phyloP scores from a whole-genome alignment of 2,797 vertebrate species.

The Sebastes matsubarae region DNA sequence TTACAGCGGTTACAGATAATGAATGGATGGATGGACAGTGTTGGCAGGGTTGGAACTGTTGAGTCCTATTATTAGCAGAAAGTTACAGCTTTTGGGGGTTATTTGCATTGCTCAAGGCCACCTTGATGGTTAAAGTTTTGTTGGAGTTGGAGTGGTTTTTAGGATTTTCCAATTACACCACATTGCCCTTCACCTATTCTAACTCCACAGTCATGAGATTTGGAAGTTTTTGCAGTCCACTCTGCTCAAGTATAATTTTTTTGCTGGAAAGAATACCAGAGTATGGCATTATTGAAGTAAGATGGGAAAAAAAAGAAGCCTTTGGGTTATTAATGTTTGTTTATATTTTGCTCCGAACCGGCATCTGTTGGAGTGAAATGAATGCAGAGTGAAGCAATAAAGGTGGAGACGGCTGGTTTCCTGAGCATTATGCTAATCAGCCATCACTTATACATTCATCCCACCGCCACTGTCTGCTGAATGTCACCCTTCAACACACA shows the following conservation, averaged over 20 bases:
- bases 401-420: conserved; percentile 59
- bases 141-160: neutral
- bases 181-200: neutral
- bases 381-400: conserved; percentile 77
- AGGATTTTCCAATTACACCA: neutral
- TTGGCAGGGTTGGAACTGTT: neutral
- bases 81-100: neutral
- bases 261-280: conserved; percentile 48
- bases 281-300: conserved; percentile 63
- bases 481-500: conserved; percentile 38
- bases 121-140: neutral
- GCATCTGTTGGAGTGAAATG: conserved; percentile 61
- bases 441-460: conserved; percentile 70
- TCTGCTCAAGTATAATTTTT: conserved; percentile 35
- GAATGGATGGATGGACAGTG: neutral
- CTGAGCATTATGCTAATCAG: conserved; percentile 72
- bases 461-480: conserved; percentile 56
- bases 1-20: neutral
- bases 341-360: conserved; percentile 66
- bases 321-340: conserved; percentile 75
- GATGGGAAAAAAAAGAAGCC: conserved; percentile 33
- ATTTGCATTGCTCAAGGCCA: conserved; percentile 7
- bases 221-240: conserved; percentile 17
- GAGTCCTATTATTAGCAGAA: neutral
- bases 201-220: neutral